These are phyloP conservation scores for Zaprionus ornatus DNA, from an alignment of 1,140 invertebrate genomes.

Conservation along the genomic window DNA sequence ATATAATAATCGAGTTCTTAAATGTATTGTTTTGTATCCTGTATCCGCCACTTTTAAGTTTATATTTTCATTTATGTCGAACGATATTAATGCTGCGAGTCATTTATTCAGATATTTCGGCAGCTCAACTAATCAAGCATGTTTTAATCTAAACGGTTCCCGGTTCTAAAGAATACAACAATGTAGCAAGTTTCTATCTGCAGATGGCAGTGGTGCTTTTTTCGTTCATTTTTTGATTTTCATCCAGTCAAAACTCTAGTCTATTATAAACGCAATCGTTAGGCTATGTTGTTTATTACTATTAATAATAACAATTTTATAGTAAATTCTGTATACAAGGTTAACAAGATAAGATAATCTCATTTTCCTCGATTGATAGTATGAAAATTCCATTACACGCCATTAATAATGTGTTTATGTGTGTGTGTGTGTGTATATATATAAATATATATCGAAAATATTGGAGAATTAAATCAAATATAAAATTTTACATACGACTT, in stretches of 20 bases:
- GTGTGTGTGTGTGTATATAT: background rate
- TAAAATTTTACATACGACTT: conserved; percentile 47
- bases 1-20: background rate
- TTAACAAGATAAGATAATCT: background rate
- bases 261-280: conserved; percentile 1
- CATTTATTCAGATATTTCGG: background rate
- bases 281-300: background rate
- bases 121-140: background rate
- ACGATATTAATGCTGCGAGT: background rate
- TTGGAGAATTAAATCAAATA: conserved; percentile 32
- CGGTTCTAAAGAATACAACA: background rate
- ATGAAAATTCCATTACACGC: background rate
- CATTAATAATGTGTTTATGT: background rate
- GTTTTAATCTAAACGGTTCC: background rate
- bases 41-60: background rate
- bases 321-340: background rate
- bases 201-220: background rate
- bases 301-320: background rate
- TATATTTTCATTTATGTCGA: background rate
- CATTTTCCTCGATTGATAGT: background rate
- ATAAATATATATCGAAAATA: conserved; percentile 27
- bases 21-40: background rate
- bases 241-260: background rate
- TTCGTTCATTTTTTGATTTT: background rate
- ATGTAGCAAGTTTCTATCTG: background rate